Conservation (phyloP, 2,888 invertebrate species). For the Drosophila pseudotakahashii region DNA sequence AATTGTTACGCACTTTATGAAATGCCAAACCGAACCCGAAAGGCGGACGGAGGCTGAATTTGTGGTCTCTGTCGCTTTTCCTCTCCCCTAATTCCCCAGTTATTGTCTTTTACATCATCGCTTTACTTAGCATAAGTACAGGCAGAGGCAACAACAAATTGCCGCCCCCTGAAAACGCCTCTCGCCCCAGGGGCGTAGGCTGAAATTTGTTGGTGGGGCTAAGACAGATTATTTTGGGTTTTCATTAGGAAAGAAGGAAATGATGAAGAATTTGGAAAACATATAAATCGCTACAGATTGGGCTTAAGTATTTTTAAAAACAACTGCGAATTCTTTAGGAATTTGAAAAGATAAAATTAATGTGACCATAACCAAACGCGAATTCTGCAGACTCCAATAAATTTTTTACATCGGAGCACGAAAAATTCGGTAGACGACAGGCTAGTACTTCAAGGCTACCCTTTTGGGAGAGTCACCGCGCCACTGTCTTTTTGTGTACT, state of each 20-base stretch:
- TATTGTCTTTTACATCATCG: slow-evolving; percentile 80
- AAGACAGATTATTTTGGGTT: neutral
- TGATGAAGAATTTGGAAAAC: too few relatives aligned
- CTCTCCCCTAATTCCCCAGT: slow-evolving; percentile 29
- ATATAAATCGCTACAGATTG: too few relatives aligned
- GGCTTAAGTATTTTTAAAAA: too few relatives aligned
- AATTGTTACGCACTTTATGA: slow-evolving; percentile 74
- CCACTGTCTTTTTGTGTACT: neutral
- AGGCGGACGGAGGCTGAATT: slow-evolving; percentile 48
- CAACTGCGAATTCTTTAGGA: too few relatives aligned
- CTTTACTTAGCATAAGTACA: slow-evolving; percentile 77
- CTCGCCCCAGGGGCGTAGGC: neutral
- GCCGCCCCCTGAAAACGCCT: slow-evolving; percentile 33
- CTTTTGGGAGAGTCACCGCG: neutral
- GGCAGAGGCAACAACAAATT: slow-evolving; percentile 67
- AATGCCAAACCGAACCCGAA: slow-evolving; percentile 52
- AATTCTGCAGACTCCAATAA: too few relatives aligned
- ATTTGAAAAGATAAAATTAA: too few relatives aligned
- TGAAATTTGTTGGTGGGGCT: neutral
- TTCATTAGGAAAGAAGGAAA: too few relatives aligned
- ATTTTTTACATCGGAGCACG: too few relatives aligned
- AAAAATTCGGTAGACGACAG: too few relatives aligned
- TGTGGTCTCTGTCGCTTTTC: slow-evolving; percentile 67
- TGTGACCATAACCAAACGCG: too few relatives aligned
- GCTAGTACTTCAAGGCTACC: neutral